Conservation (phyloP, 2,888 invertebrate genomes). For the Vanessa cardui region DNA sequence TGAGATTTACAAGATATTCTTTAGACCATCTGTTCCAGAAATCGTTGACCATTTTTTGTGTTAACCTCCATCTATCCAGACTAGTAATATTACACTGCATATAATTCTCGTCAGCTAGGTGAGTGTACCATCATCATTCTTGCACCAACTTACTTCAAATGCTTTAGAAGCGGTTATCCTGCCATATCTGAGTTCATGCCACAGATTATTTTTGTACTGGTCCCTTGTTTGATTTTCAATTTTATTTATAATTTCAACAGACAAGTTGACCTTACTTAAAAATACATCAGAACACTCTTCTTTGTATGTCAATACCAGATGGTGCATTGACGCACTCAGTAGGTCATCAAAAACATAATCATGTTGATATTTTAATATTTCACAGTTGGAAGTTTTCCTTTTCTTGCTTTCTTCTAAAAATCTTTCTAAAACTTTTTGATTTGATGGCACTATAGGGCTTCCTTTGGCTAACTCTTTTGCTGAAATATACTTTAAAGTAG, state of each 20-base stretch:
- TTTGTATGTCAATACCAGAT: slow-evolving; percentile 38
- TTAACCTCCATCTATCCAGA: no score
- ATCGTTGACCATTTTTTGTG: no score
- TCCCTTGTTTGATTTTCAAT: slow-evolving; percentile 33
- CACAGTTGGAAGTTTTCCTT: slow-evolving; percentile 41
- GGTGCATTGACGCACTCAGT: slow-evolving; percentile 36
- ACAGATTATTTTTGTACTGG: slow-evolving; percentile 40
- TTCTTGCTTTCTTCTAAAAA: slow-evolving; percentile 43
- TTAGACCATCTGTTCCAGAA: no score
- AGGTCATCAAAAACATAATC: slow-evolving; percentile 34
- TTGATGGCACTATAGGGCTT: slow-evolving; percentile 36
- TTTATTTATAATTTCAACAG: slow-evolving; percentile 11
- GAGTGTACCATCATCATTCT: slow-evolving; percentile 43
- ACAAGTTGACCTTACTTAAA: slow-evolving; percentile 16
- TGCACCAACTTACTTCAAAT: slow-evolving; percentile 48
- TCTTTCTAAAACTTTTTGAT: slow-evolving; percentile 30
- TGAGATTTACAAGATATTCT: no score
- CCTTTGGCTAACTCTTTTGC: not conserved
- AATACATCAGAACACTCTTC: slow-evolving; percentile 37
- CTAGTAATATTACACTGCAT: no score
- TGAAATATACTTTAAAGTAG: not conserved
- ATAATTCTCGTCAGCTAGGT: no score
- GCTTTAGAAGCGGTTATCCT: slow-evolving; percentile 49
- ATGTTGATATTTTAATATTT: slow-evolving; percentile 45
- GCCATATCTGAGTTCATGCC: slow-evolving; percentile 51